phyloP scores from a whole-genome alignment of 1,140 invertebrate species.

The Dicyema japonicum region DNA sequence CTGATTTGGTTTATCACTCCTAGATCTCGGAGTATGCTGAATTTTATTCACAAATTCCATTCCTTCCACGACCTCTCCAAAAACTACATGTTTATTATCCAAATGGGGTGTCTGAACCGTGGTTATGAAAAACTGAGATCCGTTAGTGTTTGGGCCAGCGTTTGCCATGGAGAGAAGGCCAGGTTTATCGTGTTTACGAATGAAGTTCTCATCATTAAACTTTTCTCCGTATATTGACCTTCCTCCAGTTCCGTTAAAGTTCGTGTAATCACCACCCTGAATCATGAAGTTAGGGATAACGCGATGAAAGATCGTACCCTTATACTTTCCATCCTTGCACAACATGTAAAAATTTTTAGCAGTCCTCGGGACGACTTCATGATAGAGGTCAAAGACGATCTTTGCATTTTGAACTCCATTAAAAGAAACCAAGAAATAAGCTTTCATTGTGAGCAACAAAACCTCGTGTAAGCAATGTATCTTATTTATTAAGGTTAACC shows the following conservation, averaged over 20 bases:
- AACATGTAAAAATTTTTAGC: constrained; percentile 94
- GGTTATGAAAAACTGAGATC: constrained; percentile 90
- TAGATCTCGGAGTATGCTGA: constrained; percentile 61
- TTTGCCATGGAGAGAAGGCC: constrained; percentile 63
- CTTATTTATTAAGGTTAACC: too few species aligned
- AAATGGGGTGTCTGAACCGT: constrained; percentile 80
- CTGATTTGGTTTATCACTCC: constrained; percentile 86
- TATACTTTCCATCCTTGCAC: constrained; percentile 74
- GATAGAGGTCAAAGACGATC: constrained; percentile 13
- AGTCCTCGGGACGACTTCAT: constrained; percentile 32
- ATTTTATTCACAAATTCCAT: constrained; percentile 98
- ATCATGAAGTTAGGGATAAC: constrained; percentile 96
- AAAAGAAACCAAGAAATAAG: too few species aligned
- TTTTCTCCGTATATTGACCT: constrained; percentile 64
- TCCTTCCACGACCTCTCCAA: constrained; percentile 68
- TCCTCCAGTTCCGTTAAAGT: constrained; percentile 49
- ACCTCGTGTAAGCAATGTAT: too few species aligned
- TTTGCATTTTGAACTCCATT: too few species aligned
- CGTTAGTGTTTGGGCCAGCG: constrained; percentile 78
- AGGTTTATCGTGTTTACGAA: constrained; percentile 62
- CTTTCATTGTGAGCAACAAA: too few species aligned
- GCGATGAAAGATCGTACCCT: constrained; percentile 77
- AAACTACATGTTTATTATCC: constrained; percentile 92
- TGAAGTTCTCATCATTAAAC: constrained; percentile 93
- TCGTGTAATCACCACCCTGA: constrained; percentile 68